Percentiles rank a stretch among this genome's conserved stretches.
Evolutionary conservation across 53 echinoderm and acorn worm species (phyloP).

Genomic region (Temnopleurus reevesii): DNA sequence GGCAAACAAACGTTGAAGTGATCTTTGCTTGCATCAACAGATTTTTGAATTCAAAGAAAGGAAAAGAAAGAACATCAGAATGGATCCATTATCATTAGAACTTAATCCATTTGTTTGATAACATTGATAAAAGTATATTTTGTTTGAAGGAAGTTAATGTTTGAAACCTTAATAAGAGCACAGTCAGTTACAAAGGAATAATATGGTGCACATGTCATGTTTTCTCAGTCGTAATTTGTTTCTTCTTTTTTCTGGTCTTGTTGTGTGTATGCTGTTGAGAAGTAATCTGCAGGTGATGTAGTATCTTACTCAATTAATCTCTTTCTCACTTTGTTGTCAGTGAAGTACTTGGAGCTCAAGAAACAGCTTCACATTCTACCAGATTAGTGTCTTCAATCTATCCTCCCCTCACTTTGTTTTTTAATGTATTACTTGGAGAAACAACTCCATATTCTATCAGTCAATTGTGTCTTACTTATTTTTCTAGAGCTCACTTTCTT

Average conservation of each 20-base stretch:
- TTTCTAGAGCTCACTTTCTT: background rate
- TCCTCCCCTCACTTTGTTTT: background rate
- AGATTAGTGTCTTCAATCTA: no score
- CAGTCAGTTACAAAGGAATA: background rate
- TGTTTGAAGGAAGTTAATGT: slow-evolving; percentile 3
- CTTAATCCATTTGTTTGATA: background rate
- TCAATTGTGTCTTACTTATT: no score
- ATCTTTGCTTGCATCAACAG: background rate
- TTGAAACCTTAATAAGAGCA: background rate
- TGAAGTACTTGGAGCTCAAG: no score
- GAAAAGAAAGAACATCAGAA: background rate
- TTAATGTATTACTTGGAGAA: no score
- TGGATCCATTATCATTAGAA: background rate
- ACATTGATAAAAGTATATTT: background rate
- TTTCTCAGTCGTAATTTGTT: no score
- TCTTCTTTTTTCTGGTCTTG: no score
- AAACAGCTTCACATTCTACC: no score
- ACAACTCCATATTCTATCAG: background rate
- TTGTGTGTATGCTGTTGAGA: no score
- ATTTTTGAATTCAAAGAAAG: background rate
- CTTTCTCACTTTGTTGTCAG: no score
- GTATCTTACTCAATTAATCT: no score
- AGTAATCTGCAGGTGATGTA: no score
- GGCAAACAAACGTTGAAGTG: background rate
- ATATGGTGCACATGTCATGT: background rate